phyloP scores from a whole-genome alignment of 2,797 vertebrate species.

The Enteromius unitaeniatus region DNA sequence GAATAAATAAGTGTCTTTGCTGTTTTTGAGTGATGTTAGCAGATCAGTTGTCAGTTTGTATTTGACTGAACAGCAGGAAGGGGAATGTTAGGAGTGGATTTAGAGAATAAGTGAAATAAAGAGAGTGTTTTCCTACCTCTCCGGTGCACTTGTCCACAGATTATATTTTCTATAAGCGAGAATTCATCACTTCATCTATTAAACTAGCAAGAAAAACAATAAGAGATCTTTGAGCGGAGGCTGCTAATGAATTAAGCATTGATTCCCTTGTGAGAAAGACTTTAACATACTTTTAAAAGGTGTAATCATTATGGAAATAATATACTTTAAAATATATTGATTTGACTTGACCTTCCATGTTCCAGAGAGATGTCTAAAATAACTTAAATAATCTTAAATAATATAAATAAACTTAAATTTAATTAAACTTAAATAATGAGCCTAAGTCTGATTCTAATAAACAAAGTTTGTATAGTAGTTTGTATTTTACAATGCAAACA shows the following conservation, averaged over 20 bases:
- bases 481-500: neutral
- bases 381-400: too few relatives aligned
- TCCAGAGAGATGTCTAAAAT: too few relatives aligned
- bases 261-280: neutral
- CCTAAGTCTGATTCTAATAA: neutral
- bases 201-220: neutral
- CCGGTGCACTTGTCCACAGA: neutral
- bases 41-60: constrained; percentile 22
- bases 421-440: neutral
- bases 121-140: constrained; percentile 12
- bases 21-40: constrained; percentile 21
- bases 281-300: neutral
- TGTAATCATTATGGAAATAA: neutral
- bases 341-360: neutral
- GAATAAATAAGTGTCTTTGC: constrained; percentile 37
- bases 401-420: too few relatives aligned
- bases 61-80: constrained; percentile 39
- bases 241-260: neutral
- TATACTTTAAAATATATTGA: neutral
- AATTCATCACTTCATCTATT: neutral
- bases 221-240: too few relatives aligned
- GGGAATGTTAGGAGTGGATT: constrained; percentile 28
- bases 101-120: constrained; percentile 8
- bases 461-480: neutral
- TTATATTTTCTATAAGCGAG: neutral